Evolutionary conservation across 1,140 invertebrate genomes (phyloP), one percentile per base, ranked within the genome.

Genomic region (Aphelinus certus): DNA sequence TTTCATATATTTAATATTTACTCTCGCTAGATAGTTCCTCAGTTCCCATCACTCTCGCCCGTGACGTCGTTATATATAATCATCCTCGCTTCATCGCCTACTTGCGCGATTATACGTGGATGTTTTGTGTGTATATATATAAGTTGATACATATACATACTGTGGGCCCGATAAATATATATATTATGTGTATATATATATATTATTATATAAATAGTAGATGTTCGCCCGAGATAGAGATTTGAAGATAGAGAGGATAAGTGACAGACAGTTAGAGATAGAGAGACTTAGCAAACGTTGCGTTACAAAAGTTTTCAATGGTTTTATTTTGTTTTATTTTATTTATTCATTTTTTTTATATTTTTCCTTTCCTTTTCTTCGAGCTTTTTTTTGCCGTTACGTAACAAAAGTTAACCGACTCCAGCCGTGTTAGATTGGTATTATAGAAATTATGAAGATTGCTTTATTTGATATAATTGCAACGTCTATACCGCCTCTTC

Each of bases 221-320:
- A 9, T 69, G 46, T 67, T 47, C n/a, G 43, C 43, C 7, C 48
- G 63, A 67, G 42, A 47, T 7, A 67, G 45, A 66, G 48, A 69
- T 3, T 51, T 68, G 61, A 45, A 68, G 46, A 43, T 7, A 60
- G 26, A 55, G 26, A 67, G 49, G 7, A 26, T 7, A 26, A 26
- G 57, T 7, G 57, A 7, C 7, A 61, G 1, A 61, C 58, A 69
- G 51, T 61, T 26, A 69, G 51, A 42, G 4, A 69, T 2, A 55
- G 67, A 69, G 3, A 75, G 53, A 70, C 42, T 70, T 70, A 70
- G 53, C 55, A 75, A 71, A 71, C 56, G 43, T 76, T 55, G 68
- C 68, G 48, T 71, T 76, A 76, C 56, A 76, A 76, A 76, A 76
- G 42, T 66, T 76, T 70, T 60, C 9, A 4, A 6, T 53, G 4